phyloP scores from a whole-genome alignment of 2,888 invertebrate genomes.

The Lasioglossum villosulum region DNA sequence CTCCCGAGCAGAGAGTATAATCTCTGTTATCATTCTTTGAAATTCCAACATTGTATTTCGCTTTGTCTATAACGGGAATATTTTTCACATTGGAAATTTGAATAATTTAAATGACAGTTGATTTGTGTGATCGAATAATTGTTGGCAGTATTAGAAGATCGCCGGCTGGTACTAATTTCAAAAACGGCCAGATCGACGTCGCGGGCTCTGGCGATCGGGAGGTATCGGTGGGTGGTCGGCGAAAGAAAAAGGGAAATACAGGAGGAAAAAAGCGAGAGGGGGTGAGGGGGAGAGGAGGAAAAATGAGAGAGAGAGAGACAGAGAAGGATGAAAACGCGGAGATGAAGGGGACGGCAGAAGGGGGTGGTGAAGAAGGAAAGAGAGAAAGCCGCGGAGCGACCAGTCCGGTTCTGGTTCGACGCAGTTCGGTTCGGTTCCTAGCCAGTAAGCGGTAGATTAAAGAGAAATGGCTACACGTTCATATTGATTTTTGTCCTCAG shows the following conservation, averaged over 20 bases:
- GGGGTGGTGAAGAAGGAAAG: conserved; percentile 44
- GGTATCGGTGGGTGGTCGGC: background rate
- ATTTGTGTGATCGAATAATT: background rate
- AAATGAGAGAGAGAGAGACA: conserved; percentile 28
- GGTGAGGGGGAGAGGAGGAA: conserved; percentile 28
- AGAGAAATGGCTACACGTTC: conserved; percentile 85
- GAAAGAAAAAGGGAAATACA: conserved; percentile 30
- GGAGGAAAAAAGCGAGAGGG: conserved; percentile 26
- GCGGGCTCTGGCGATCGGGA: conserved; percentile 35
- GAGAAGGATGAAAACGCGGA: background rate
- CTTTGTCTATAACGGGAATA: background rate
- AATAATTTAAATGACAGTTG: background rate
- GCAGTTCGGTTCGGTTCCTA: conserved; percentile 78
- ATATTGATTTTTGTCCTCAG: conserved; percentile 85
- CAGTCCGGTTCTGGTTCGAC: conserved; percentile 75
- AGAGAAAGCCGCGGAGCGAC: conserved; percentile 58
- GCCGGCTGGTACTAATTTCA: conserved; percentile 68
- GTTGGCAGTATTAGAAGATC: background rate
- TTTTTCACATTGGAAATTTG: background rate
- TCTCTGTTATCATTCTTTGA: background rate
- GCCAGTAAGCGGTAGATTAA: conserved; percentile 84
- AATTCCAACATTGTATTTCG: background rate
- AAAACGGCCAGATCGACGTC: conserved; percentile 52
- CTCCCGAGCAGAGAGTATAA: background rate
- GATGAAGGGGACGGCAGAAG: background rate